Evolutionary conservation across 2,797 vertebrate species (phyloP), one percentile per base, ranked within the genome.

Genomic region (Synaphobranchus kaupii): DNA sequence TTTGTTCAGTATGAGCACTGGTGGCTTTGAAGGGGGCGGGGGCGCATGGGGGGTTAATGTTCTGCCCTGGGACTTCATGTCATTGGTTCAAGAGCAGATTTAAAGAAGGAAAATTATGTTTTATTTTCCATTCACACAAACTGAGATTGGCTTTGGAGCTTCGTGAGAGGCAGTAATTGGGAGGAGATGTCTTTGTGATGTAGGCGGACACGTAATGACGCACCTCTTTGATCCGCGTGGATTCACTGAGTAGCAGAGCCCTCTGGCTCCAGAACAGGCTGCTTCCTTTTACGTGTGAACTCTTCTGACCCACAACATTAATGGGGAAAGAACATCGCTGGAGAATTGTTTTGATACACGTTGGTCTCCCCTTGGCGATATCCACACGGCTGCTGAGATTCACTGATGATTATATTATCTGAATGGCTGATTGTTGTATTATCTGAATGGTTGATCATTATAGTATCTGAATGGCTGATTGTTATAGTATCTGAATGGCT

Each of bases 211-310:
- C 25, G 22, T 66, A 12, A 22, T 66, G 60, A 12, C 60, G 25
- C 22, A 17, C 22, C 54, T 15, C 54, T n/a, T 9, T 66, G 8
- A 4, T 12, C 58, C 22, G 12, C 13, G 22, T 12, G 22, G 58
- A 60, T 60, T 86, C 39, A 34, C 50, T 63, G 54, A 82, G 76
- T 66, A 31, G 54, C 86, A 83, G 44, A 54, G 63, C 20, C 82
- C 81, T 87, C 28, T 87, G 81, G 56, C 81, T 68, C 71, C 22
- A 56, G 58, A 83, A 71, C 81, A 44, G 60, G 13, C 63, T 87
- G 20, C 63, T 84, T 84, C 86, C 81, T 87, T 63, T 87, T 84
- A 54, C 71, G 44, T 84, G 81, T n/a, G 68, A 3, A 78, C 73
- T 31, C 7, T 31, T 9, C 7, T n/a, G 58, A 20, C 13, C 58